phyloP scores from a whole-genome alignment of 2,888 invertebrate genomes.

The Entomobrya multifasciata region DNA sequence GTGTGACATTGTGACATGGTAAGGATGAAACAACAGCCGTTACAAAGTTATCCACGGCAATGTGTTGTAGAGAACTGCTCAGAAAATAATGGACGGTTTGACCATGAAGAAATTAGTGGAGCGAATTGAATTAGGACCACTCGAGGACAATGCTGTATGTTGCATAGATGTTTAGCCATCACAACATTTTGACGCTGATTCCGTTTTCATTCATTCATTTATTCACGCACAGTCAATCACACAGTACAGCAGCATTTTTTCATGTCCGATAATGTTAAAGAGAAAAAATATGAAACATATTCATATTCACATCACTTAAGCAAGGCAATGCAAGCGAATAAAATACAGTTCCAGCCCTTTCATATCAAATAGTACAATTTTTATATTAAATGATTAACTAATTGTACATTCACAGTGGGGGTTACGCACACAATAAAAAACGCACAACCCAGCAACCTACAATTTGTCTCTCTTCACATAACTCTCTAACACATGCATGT shows the following conservation, averaged over 20 bases:
- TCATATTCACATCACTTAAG: not conserved
- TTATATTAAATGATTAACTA: constrained; percentile 71
- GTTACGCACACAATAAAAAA: constrained; percentile 43
- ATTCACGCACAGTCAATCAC: constrained; percentile 13
- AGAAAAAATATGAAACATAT: constrained; percentile 26
- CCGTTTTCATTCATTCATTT: not conserved
- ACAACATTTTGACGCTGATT: constrained; percentile 38
- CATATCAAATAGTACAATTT: constrained; percentile 62
- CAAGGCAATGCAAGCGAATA: no score
- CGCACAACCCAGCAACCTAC: constrained; percentile 15
- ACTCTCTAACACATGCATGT: not conserved
- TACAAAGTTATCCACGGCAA: not conserved
- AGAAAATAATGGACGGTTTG: constrained; percentile 4
- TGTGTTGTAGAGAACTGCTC: not conserved
- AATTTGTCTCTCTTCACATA: constrained; percentile 59
- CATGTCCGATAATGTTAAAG: not conserved
- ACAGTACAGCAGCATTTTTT: constrained; percentile 4
- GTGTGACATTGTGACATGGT: not conserved
- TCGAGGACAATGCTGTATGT: constrained; percentile 18
- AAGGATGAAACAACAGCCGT: not conserved
- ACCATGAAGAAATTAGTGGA: constrained; percentile 63
- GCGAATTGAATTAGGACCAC: constrained; percentile 60
- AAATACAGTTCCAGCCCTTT: constrained; percentile 31
- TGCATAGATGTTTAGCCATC: not conserved
- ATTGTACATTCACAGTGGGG: constrained; percentile 67